Conservation (phyloP, 2,797 vertebrate genomes). For the Acanthurus leucopareius region DNA sequence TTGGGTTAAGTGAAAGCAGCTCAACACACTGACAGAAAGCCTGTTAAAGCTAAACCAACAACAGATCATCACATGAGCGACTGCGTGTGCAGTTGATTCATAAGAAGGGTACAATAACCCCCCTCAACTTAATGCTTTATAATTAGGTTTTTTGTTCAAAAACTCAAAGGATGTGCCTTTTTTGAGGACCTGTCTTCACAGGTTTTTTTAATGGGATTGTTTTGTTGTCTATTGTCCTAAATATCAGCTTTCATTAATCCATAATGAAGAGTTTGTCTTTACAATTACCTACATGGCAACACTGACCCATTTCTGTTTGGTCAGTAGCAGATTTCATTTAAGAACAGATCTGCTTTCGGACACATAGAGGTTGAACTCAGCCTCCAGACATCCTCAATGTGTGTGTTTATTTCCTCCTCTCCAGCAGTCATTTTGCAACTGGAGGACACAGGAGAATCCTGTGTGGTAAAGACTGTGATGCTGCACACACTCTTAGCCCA, state of each 20-base stretch:
- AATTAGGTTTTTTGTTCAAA: slow-evolving; percentile 22
- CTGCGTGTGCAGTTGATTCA: background rate
- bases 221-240: background rate
- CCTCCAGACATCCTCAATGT: background rate
- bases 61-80: slow-evolving; percentile 32
- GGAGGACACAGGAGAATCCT: background rate
- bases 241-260: background rate
- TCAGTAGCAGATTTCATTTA: background rate
- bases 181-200: background rate
- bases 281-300: background rate
- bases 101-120: rapidly evolving
- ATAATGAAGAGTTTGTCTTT: background rate
- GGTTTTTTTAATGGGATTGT: background rate
- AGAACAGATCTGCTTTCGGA: background rate
- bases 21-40: slow-evolving; percentile 53
- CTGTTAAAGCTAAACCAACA: slow-evolving; percentile 55
- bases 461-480: background rate
- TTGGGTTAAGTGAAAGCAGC: slow-evolving; percentile 57
- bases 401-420: background rate
- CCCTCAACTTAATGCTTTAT: background rate
- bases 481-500: background rate
- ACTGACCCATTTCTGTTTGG: background rate
- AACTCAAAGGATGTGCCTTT: slow-evolving; percentile 22
- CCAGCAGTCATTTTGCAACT: slow-evolving; percentile 1
- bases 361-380: background rate